phyloP scores from a whole-genome alignment of 2,888 invertebrate genomes.

The Volucella inflata region DNA sequence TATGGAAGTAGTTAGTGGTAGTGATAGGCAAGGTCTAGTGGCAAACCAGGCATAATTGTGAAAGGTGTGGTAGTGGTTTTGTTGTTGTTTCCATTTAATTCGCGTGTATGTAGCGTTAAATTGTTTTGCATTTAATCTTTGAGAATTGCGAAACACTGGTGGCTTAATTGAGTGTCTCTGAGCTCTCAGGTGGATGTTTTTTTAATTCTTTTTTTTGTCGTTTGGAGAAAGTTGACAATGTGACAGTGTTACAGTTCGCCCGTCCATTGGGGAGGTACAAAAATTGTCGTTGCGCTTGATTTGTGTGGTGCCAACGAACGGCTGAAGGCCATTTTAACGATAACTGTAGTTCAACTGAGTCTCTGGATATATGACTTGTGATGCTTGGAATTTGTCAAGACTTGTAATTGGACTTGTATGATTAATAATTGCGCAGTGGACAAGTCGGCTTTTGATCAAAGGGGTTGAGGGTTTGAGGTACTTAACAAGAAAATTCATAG shows the following conservation, averaged over 20 bases:
- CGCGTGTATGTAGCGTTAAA: slow-evolving; percentile 52
- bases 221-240: slow-evolving; percentile 27
- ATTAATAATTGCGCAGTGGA: no score
- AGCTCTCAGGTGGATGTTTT: background rate
- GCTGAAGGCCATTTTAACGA: background rate
- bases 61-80: slow-evolving; percentile 67
- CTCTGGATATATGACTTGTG: no score
- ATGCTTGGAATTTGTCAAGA: no score
- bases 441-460: no score
- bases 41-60: slow-evolving; percentile 46
- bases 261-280: background rate
- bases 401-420: no score
- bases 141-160: slow-evolving; percentile 40
- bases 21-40: background rate
- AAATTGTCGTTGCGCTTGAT: no score
- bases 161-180: slow-evolving; percentile 7
- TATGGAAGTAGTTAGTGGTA: background rate
- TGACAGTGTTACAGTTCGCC: background rate
- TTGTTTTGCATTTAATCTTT: slow-evolving; percentile 48
- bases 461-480: no score
- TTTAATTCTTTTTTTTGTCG: no score
- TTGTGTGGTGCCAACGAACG: background rate
- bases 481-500: no score
- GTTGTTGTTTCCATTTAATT: slow-evolving; percentile 54
- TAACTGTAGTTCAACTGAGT: no score